Evolutionary conservation across 2,888 invertebrate species (phyloP), one percentile per base, ranked within the genome.

Genomic region (Polyploca ridens): DNA sequence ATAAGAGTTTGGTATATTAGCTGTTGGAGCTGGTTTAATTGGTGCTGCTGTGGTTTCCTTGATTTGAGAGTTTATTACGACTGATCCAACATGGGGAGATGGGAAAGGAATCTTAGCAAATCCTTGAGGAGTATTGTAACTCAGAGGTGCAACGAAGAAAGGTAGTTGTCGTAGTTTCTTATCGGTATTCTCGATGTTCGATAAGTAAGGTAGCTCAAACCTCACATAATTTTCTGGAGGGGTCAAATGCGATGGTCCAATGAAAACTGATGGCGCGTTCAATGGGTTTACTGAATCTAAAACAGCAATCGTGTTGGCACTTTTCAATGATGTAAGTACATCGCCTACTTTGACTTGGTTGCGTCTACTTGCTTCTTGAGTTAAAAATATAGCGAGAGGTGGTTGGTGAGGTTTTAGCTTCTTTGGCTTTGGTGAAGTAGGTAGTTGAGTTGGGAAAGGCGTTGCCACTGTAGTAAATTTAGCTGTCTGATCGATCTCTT

Each of bases 51-150:
- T 44, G 0, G 79, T 68, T 14, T 90, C 91, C 65, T 81, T 86
- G 33, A 91, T 93, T 70, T 89, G 89, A 7, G 95, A 94, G 75
- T 96, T 96, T 1, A 98, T 95, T 0, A 98, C 97, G 5, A 98
- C 97, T 0, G 97, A 97, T 0, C 98, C 98, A 0, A 98, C 97
- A 77, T 98, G 98, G 0, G 98, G 98, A 14, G 97, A 96, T 0
- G 98, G 98, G 83, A 98, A 95, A 0, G 97, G 96, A 70, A 98
- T 98, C 89, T 98, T 98, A 0, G 97, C 96, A 81, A 97, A 98
- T 4, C 98, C 98, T 62, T 95, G 94, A 0, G 97, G 98, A n/a
- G 97, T 96, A 73, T 96, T 96, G 79, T 97, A 98, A 79, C 97
- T 98, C 33, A 97, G 87, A 0, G 98, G 98, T 0, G 98, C 98